Evolutionary conservation across 1,140 invertebrate species (phyloP).

Genomic region (Tetragonula clypearis): DNA sequence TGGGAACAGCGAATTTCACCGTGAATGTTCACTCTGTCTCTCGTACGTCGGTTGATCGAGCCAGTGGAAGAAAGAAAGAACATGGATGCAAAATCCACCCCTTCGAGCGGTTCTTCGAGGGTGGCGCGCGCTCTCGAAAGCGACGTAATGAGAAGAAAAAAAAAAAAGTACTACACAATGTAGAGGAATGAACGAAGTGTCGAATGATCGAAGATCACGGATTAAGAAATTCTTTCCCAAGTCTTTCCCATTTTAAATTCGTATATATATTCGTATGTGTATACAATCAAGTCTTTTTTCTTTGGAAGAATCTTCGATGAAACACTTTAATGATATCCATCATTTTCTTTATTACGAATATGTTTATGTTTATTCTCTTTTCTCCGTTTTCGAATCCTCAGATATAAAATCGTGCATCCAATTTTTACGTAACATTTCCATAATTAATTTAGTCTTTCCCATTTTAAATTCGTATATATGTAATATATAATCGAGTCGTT

Average conservation of each 20-base stretch:
- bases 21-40: not conserved
- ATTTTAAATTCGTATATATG: not conserved
- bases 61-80: constrained; percentile 30
- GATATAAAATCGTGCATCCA: no score
- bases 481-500: not conserved
- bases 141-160: constrained; percentile 48
- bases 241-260: no score
- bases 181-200: not conserved
- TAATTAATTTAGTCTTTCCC: no score
- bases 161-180: constrained; percentile 2
- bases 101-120: constrained; percentile 51
- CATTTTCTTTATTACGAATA: no score
- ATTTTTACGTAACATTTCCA: no score
- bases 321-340: no score
- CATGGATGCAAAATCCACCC: constrained; percentile 46
- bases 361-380: no score
- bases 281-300: no score
- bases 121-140: constrained; percentile 45
- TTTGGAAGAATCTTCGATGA: no score
- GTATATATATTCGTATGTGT: no score
- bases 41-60: not conserved
- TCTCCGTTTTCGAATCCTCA: no score
- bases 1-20: not conserved
- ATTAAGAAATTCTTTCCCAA: not conserved
- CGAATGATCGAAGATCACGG: not conserved